Conservation (phyloP, 2,797 vertebrate species). For the Tenualosa thibaudeaui region DNA sequence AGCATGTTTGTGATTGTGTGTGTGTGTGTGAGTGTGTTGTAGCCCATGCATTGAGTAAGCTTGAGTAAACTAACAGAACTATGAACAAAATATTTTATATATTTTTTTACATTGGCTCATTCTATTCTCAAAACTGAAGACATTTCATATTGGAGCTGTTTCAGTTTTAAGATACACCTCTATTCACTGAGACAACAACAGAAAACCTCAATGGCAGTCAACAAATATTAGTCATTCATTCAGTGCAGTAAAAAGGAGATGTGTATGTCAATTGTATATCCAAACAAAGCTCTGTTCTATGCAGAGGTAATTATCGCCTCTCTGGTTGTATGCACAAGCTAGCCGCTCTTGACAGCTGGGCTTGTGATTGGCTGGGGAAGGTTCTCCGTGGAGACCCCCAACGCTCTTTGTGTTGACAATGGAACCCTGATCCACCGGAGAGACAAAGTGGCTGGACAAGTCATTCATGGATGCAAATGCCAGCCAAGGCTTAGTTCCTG, state of each 20-base stretch:
- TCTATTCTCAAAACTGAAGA: background rate
- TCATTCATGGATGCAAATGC: conserved; percentile 95
- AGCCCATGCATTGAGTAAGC: no score
- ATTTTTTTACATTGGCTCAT: background rate
- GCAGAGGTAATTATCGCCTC: conserved; percentile 90
- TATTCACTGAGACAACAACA: conserved; percentile 18
- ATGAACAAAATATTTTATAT: background rate
- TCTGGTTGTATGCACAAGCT: conserved; percentile 85
- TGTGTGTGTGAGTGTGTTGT: no score
- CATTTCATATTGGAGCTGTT: background rate
- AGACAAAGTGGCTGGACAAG: conserved; percentile 84
- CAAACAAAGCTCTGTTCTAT: conserved; percentile 86
- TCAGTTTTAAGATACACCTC: conserved; percentile 11
- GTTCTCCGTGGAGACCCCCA: conserved; percentile 83
- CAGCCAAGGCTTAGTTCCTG: conserved; percentile 84
- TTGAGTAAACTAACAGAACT: background rate
- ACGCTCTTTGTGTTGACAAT: conserved; percentile 91
- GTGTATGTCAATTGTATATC: conserved; percentile 53
- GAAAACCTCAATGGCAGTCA: conserved; percentile 24
- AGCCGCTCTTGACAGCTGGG: conserved; percentile 88
- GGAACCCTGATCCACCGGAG: conserved; percentile 84
- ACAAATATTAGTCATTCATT: conserved; percentile 33
- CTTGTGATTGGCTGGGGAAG: conserved; percentile 80
- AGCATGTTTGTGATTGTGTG: background rate
- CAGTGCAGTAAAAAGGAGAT: conserved; percentile 30